phyloP scores from a whole-genome alignment of 2,113 vertebrate genomes.

The Myiopsitta monachus region DNA sequence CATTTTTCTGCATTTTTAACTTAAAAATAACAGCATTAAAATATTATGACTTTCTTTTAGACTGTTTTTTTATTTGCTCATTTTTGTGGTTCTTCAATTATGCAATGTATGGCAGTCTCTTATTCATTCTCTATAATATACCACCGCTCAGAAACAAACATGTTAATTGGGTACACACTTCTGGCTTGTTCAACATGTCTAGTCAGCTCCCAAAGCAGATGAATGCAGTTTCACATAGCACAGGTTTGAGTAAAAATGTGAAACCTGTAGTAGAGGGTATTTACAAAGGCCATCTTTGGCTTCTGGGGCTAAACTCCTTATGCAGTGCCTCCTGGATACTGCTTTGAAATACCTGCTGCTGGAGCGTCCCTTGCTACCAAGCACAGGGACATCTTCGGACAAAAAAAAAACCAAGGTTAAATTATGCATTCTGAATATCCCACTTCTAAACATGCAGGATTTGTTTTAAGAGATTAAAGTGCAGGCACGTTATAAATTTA shows the following conservation, averaged over 20 bases:
- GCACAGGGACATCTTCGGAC: background rate
- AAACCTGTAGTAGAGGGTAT: background rate
- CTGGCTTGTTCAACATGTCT: background rate
- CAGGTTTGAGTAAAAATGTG: background rate
- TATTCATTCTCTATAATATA: background rate
- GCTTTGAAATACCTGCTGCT: background rate
- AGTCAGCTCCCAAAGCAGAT: background rate
- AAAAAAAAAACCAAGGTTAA: background rate
- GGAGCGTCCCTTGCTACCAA: background rate
- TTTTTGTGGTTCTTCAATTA: slow-evolving; percentile 11
- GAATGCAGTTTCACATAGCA: background rate
- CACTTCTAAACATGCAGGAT: background rate
- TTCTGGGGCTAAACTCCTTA: background rate
- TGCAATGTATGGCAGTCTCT: background rate
- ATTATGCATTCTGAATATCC: background rate
- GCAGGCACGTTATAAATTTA: background rate
- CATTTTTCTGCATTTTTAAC: background rate
- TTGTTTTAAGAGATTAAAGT: background rate
- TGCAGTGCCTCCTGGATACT: background rate
- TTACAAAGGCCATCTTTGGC: background rate
- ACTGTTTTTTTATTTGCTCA: background rate
- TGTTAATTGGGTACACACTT: background rate
- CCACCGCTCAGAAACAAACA: background rate
- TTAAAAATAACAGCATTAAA: background rate
- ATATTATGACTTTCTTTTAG: background rate